phyloP scores from a whole-genome alignment of 1,140 invertebrate genomes.

The Anagrus nilaparvatae region DNA sequence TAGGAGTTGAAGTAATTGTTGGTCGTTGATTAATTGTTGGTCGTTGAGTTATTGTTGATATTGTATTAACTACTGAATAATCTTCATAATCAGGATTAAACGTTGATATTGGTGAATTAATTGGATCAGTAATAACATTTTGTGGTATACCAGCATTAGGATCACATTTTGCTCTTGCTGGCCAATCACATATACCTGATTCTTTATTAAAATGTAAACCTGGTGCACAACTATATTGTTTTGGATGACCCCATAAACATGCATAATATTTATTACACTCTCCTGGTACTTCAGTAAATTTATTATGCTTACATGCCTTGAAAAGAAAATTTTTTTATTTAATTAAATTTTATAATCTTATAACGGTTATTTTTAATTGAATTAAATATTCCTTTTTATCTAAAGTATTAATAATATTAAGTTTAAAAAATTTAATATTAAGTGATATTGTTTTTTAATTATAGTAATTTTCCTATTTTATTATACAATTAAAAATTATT shows the following conservation, averaged over 20 bases:
- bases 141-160: background rate
- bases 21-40: constrained; percentile 11
- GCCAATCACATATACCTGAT: constrained; percentile 69
- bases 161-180: constrained; percentile 54
- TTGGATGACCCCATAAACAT: constrained; percentile 67
- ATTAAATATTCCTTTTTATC: no score
- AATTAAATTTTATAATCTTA: no score
- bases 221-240: constrained; percentile 58
- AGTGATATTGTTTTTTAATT: no score
- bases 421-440: no score
- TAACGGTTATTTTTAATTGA: no score
- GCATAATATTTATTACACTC: constrained; percentile 66
- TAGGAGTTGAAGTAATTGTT: constrained; percentile 27
- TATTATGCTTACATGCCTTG: no score
- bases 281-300: constrained; percentile 50
- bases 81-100: background rate
- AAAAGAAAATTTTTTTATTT: no score
- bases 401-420: no score
- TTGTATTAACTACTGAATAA: background rate
- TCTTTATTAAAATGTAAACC: constrained; percentile 70
- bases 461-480: no score
- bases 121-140: no score
- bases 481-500: no score
- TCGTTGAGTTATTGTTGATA: constrained; percentile 7
- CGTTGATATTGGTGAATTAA: background rate